Percentiles rank a stretch among this genome's conserved stretches.
Conservation (phyloP, 2,797 vertebrate species). For the Borostomias antarcticus region DNA sequence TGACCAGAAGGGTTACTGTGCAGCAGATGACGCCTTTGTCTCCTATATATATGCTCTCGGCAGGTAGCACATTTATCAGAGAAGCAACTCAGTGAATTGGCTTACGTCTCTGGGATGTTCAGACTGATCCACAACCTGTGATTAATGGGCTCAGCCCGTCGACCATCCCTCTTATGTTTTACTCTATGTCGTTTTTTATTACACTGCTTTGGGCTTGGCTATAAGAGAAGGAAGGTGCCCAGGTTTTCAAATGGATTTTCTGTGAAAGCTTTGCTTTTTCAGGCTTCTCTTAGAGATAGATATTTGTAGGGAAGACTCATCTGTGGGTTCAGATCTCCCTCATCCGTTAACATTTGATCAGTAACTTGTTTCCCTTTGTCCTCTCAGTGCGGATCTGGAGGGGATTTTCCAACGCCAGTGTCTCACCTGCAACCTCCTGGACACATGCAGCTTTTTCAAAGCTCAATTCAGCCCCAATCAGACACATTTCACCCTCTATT, state of each 20-base stretch:
- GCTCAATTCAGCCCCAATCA: slow-evolving; percentile 79
- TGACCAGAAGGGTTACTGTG: slow-evolving; percentile 12
- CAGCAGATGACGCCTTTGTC: slow-evolving; percentile 24
- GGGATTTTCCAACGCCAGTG: slow-evolving; percentile 78
- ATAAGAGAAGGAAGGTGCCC: slow-evolving; percentile 30
- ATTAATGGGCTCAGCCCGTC: slow-evolving; percentile 49
- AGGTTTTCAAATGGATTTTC: slow-evolving; percentile 34
- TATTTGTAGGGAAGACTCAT: slow-evolving; percentile 29
- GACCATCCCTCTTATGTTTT: slow-evolving; percentile 42
- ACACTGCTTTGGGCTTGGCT: slow-evolving; percentile 26
- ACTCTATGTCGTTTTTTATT: slow-evolving; percentile 41
- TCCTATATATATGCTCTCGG: slow-evolving; percentile 31
- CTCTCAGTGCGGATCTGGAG: slow-evolving; percentile 75
- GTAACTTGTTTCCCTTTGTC: slow-evolving; percentile 19
- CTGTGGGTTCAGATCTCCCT: not conserved
- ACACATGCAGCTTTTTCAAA: slow-evolving; percentile 78
- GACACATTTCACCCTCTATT: slow-evolving; percentile 78
- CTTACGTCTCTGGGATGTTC: slow-evolving; percentile 36
- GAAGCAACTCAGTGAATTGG: slow-evolving; percentile 22
- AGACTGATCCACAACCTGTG: slow-evolving; percentile 31
- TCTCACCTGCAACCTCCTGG: slow-evolving; percentile 78
- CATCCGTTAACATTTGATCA: not conserved
- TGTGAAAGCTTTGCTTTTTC: slow-evolving; percentile 19
- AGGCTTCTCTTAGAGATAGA: slow-evolving; percentile 6
- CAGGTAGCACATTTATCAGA: slow-evolving; percentile 50